A percentile compares a stretch with the other conserved stretches of the same genome.
Conservation (phyloP, 2,113 vertebrate species). For the Plecturocebus donacophilus region DNA sequence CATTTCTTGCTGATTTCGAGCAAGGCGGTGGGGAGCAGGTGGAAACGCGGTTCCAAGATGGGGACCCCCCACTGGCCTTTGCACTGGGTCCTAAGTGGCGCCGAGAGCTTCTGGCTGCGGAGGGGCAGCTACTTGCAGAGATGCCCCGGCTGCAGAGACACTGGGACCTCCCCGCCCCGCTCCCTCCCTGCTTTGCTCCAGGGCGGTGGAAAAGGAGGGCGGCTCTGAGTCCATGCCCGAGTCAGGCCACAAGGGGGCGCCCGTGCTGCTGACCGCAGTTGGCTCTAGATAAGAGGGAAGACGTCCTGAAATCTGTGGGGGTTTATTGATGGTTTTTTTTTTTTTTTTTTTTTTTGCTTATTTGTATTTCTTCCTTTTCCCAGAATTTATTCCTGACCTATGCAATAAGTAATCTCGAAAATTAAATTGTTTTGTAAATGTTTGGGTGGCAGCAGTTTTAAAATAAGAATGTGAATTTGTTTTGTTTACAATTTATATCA, state of each 20-base stretch:
- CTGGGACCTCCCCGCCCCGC: neutral
- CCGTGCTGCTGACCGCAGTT: fast-evolving
- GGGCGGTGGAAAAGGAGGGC: neutral
- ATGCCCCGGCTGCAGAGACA: neutral
- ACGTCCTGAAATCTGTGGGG: neutral
- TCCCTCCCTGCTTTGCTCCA: neutral
- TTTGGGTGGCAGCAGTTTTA: neutral
- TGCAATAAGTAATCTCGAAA: neutral
- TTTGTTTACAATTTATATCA: neutral
- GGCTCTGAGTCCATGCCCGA: too few species aligned
- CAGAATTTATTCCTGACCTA: neutral
- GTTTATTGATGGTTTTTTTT: too few species aligned
- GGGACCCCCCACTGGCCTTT: neutral
- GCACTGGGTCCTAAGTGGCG: fast-evolving
- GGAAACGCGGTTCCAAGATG: fast-evolving
- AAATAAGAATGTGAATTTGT: neutral
- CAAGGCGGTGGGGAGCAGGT: neutral
- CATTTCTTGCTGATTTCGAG: neutral
- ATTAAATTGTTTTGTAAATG: neutral
- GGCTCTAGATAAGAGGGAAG: neutral
- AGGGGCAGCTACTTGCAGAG: neutral
- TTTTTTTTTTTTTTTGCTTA: neutral
- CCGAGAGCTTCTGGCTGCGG: neutral
- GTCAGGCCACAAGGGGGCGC: neutral
- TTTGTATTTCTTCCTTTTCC: neutral